These are phyloP conservation scores for Drosophila tripunctata DNA, from an alignment of 2,888 invertebrate species.

Conservation along the genomic window DNA sequence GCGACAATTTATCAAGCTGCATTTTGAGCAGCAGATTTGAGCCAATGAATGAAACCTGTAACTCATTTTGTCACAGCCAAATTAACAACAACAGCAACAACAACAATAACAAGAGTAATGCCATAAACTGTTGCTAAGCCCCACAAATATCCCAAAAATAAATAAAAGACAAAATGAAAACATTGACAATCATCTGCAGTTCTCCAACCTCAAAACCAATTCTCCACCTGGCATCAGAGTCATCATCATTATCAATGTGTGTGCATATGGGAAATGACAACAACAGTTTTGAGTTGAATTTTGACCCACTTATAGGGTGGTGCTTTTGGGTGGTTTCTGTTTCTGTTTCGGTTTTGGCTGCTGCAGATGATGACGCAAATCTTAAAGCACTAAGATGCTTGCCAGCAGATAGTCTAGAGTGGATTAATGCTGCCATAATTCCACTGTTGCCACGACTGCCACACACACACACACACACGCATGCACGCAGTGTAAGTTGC, in stretches of 20 bases:
- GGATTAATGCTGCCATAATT: constrained; percentile 79
- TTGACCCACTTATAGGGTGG: constrained; percentile 50
- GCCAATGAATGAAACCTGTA: constrained; percentile 73
- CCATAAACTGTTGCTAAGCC: constrained; percentile 73
- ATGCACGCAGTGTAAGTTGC: constrained; percentile 1
- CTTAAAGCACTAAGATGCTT: constrained; percentile 71
- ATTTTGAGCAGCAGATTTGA: constrained; percentile 41
- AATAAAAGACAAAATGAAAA: neutral
- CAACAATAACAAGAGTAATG: neutral
- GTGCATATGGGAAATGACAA: constrained; percentile 55
- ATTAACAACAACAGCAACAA: constrained; percentile 55
- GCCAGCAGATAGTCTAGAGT: constrained; percentile 66
- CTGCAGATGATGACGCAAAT: constrained; percentile 70
- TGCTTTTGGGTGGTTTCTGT: neutral
- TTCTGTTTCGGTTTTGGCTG: no score
- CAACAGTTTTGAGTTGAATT: constrained; percentile 41
- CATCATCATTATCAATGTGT: constrained; percentile 28
- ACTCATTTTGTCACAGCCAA: constrained; percentile 73
- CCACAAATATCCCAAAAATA: no score
- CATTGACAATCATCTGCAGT: constrained; percentile 35
- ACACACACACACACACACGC: no score
- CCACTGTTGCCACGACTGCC: constrained; percentile 44
- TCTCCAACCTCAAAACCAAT: neutral
- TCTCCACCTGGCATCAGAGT: constrained; percentile 23
- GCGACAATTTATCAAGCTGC: constrained; percentile 77